Base-by-base conservation (phyloP, 1,140 invertebrate species). In the Drosophila pandora region DNA sequence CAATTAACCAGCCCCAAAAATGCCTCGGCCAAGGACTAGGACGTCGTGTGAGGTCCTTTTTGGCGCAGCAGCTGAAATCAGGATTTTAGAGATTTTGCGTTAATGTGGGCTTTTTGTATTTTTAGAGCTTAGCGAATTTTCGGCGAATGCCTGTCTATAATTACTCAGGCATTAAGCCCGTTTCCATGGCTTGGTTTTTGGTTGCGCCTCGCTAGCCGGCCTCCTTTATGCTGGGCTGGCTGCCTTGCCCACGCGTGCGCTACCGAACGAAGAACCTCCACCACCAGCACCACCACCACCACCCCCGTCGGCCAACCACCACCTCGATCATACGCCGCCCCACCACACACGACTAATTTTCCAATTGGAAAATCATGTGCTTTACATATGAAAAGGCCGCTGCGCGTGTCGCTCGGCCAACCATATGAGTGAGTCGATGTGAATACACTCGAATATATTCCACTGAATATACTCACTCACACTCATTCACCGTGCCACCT, bases 351-450 rank as follows among this genome's bases (percentile, higher is more conserved):
- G 78, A 85, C 82, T 85, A 85, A 85, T 88, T 88, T 88, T 88
- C 83, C 83, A 88, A 88, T 88, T 88, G 83, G 79, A 88, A 88
- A 88, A 88, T 88, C 83, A 83, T 87, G 83, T 88, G 79, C 83
- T 88, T 88, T 88, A 88, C 83, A 88, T 88, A 88, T 70, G 84
- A 79, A 82, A 88, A 78, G 83, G 43, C 75, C 84, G 78, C 84
- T 87, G 82, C 83, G 82, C 83, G 82, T 87, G 82, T 87, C 82
- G 82, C 82, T 85, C 83, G 82, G 82, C 83, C 82, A 87, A 78
- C 70, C 82, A 87, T 85, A 61, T 80, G 60, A 74, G 57, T 73
- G 57, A 78, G 55, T 75, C 43, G 69, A 53, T 71, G 45, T 69
- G 43, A 69, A 69, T 69, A 69, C 65, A 69, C 65, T 69, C 63